Conservation (phyloP, 1,140 invertebrate genomes). For the Spodoptera litura region DNA sequence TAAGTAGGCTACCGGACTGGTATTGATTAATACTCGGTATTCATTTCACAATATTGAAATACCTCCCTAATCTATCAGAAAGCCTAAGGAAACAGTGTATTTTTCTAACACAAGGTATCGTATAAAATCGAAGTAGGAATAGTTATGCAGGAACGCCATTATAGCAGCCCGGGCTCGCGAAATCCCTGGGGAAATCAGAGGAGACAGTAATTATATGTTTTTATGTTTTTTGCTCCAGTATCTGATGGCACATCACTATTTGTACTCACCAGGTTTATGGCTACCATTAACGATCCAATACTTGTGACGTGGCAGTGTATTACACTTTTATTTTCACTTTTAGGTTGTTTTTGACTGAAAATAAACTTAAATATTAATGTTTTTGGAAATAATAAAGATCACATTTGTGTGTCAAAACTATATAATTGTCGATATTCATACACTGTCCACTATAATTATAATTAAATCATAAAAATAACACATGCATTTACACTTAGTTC, state of each 20-base stretch:
- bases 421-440: neutral
- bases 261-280: neutral
- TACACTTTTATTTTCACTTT: neutral
- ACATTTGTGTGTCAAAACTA: neutral
- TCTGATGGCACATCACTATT: conserved; percentile 52
- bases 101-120: neutral
- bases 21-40: neutral
- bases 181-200: conserved; percentile 69
- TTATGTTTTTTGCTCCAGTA: conserved; percentile 59
- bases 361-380: too few species aligned
- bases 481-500: neutral
- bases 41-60: neutral
- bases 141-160: conserved; percentile 47
- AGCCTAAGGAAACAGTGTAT: conserved; percentile 2
- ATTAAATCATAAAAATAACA: neutral
- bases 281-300: neutral
- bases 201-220: conserved; percentile 72
- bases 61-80: neutral
- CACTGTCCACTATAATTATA: neutral
- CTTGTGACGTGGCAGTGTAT: neutral
- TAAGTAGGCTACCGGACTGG: too few species aligned
- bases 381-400: neutral
- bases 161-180: conserved; percentile 23
- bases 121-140: conserved; percentile 41
- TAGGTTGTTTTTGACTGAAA: neutral